Base-by-base conservation (phyloP, 2,888 invertebrate species). In the Nephrotoma guestfalica region DNA sequence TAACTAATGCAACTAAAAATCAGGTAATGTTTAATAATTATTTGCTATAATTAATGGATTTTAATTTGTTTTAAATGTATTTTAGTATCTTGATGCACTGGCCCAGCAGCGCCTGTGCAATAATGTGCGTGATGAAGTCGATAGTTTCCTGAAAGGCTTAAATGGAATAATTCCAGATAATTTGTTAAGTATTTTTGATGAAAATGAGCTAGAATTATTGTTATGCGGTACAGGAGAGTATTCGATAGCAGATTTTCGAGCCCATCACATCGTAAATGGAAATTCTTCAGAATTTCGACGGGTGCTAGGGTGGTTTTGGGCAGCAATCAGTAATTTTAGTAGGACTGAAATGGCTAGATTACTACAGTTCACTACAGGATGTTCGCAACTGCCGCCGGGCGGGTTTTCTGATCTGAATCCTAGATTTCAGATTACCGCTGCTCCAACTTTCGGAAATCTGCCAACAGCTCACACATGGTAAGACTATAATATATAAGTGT, bases 391-490 rank as follows among this genome's bases (percentile, higher is more conserved):
- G 90, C 98, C 97, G 41, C 95, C 97, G 0, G 97, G 97, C 45
- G 98, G 98, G 13, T 98, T 98, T 92, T 93, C 94, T 89, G 97
- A 98, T 90, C 93, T 98, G 43, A 96, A 95, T 91, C 98, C 98
- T 2, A 94, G 96, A 87, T 97, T 98, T 92, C 98, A 98, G 92
- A 96, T 98, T 88, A 96, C 97, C 1, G 96, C 97, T 7, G 96
- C 97, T 86, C 96, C 97, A 0, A 96, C 96, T 41, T 96, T 96
- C 92, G 97, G 97, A 87, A 97, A 96, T 90, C 93, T 98, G 89
- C 98, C 98, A 84, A 97, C 97, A 2, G 98, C 98, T 42, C 98
- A 98, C 92, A 98, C 98, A 86, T 98, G 98, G 96, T 96, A 91
- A 91, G 41, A 2, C 41, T 41, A 41, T 84, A 7, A 3, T 41